Base-by-base conservation (phyloP, 2,113 vertebrate species). In the Osmerus mordax region DNA sequence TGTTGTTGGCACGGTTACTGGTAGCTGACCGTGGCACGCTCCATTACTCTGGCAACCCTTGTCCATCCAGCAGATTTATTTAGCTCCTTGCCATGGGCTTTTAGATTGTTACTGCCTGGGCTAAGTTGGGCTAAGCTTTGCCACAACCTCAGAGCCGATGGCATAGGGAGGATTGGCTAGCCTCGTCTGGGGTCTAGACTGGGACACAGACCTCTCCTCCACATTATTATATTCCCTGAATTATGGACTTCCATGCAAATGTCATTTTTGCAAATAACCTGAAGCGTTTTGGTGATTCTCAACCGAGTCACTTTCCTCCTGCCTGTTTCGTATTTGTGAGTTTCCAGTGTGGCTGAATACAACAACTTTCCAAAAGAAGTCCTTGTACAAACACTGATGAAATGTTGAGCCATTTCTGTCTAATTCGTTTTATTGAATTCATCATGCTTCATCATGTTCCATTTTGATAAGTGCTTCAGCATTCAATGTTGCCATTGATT, bases 21-120 rank as follows among this genome's bases (percentile, higher is more conserved):
- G 81, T 93, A 93, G 93, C 88, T 91, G 93, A 91, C 90, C 92
- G 87, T 90, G 89, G 92, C 90, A 80, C 83, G 91, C 86, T 88
- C 90, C 89, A 94, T 92, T 91, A 92, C 90, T 86, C 91, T 95
- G 94, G 93, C 92, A 93, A 87, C 83, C 91, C 83, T 91, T 88
- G 90, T 92, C 91, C 91, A 87, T 87, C 92, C 81, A 60, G 85
- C 87, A 87, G 87, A 85, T 87, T 87, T 86, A 86, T 32, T 89
- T 59, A 63, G 77, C 88, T 84, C 79, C 79, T 78, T 83, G 88
- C 89, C 73, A 69, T 66, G 58, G 80, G 78, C 80, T 74, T 74
- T 82, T 77, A 60, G 79, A 83, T 36, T 36, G 62, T 6, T 81
- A 86, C 63, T 62, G 87, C 87, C 56, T 91, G 90, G 90, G 89